Percentiles rank a stretch among this genome's conserved stretches.
These are phyloP conservation scores for Bimastos eiseni DNA, from an alignment of 2,888 invertebrate species.

Conservation along the genomic window DNA sequence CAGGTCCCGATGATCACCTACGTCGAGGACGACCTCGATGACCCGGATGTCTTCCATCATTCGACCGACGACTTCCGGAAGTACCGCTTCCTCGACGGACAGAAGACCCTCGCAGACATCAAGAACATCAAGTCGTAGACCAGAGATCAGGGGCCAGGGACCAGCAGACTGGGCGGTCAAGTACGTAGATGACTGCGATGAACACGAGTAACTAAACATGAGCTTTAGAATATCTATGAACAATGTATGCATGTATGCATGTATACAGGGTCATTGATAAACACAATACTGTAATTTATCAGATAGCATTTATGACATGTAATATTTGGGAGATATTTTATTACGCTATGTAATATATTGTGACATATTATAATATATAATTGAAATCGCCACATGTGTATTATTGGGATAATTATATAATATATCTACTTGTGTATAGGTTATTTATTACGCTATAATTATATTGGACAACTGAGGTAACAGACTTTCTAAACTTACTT, in stretches of 20 bases:
- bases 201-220: background rate
- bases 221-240: background rate
- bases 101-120: background rate
- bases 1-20: conserved; percentile 7
- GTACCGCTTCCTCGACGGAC: background rate
- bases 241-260: background rate
- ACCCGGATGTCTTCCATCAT: background rate
- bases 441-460: no score
- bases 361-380: no score
- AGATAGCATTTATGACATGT: background rate
- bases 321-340: background rate
- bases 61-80: background rate
- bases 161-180: background rate
- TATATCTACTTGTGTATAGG: no score
- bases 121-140: background rate
- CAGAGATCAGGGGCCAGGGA: no score
- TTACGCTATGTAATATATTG: background rate
- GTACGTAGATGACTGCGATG: background rate
- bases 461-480: no score
- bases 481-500: no score
- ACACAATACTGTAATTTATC: background rate
- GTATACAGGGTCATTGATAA: background rate
- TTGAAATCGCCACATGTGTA: no score
- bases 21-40: conserved; percentile 25
- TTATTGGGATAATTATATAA: no score